Percentiles rank a stretch among this genome's conserved stretches.
Conservation (phyloP, 2,797 vertebrate genomes). For the Anabacerthia variegaticeps region DNA sequence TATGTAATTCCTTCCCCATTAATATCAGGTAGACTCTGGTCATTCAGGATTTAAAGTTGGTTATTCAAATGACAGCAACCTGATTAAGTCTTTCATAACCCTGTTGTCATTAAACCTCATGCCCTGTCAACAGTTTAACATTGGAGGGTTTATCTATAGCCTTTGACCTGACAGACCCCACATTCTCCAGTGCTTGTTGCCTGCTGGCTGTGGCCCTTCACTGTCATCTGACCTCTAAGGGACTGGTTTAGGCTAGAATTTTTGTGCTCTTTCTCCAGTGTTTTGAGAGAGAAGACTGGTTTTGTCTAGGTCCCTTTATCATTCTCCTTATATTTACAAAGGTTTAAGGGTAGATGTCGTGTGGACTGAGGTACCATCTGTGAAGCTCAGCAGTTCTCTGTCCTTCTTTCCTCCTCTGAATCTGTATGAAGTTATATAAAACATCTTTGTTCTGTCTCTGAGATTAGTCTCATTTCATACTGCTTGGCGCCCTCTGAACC, state of each 20-base stretch:
- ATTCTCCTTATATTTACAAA: neutral
- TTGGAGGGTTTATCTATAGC: neutral
- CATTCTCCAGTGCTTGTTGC: neutral
- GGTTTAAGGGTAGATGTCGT: neutral
- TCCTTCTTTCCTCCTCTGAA: neutral
- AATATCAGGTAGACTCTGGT: neutral
- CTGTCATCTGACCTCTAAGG: neutral
- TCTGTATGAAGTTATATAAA: neutral
- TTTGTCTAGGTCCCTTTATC: neutral
- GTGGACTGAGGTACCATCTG: neutral
- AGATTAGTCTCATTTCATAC: slow-evolving; percentile 16
- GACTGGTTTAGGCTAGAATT: neutral
- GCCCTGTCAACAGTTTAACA: neutral
- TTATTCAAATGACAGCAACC: neutral
- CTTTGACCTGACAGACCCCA: neutral
- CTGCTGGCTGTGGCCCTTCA: neutral
- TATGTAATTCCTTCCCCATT: neutral
- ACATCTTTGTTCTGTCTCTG: slow-evolving; percentile 17
- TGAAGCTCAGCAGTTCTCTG: neutral
- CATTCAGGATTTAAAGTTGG: neutral
- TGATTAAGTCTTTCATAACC: slow-evolving; percentile 39
- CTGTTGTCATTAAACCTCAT: neutral
- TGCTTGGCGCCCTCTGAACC: neutral
- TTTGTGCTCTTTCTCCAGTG: neutral
- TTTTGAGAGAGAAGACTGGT: neutral